Evolutionary conservation across 2,888 invertebrate species (phyloP).

Genomic region (Mythimna loreyi): DNA sequence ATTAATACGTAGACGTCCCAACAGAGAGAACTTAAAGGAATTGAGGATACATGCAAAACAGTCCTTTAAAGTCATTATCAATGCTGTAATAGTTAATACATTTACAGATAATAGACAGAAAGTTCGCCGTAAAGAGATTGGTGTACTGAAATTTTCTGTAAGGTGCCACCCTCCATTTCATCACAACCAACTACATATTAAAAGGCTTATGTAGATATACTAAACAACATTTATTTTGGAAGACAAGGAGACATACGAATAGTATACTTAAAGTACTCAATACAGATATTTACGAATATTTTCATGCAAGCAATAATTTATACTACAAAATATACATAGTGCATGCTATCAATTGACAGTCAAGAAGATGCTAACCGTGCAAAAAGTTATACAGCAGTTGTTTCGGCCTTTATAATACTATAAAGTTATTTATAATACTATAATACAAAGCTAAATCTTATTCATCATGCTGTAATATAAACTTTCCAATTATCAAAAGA

Average conservation of each 20-base stretch:
- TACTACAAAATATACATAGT: constrained; percentile 82
- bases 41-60: constrained; percentile 80
- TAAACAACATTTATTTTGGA: constrained; percentile 90
- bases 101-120: constrained; percentile 60
- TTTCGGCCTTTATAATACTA: constrained; percentile 69
- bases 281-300: constrained; percentile 76
- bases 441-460: constrained; percentile 71
- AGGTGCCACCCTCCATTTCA: constrained; percentile 76
- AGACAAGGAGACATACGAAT: constrained; percentile 82
- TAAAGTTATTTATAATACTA: constrained; percentile 61
- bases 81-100: constrained; percentile 55
- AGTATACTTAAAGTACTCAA: constrained; percentile 74
- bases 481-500: constrained; percentile 62
- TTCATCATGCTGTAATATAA: constrained; percentile 73
- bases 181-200: constrained; percentile 77
- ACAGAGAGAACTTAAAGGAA: constrained; percentile 68
- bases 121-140: constrained; percentile 66
- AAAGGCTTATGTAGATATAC: constrained; percentile 77
- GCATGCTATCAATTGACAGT: constrained; percentile 79
- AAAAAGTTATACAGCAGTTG: constrained; percentile 71
- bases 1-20: constrained; percentile 58
- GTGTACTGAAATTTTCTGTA: constrained; percentile 67
- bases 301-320: constrained; percentile 87
- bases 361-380: constrained; percentile 75
- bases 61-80: constrained; percentile 56